phyloP scores from a whole-genome alignment of 1,140 invertebrate species.

The Chironomus tepperi region DNA sequence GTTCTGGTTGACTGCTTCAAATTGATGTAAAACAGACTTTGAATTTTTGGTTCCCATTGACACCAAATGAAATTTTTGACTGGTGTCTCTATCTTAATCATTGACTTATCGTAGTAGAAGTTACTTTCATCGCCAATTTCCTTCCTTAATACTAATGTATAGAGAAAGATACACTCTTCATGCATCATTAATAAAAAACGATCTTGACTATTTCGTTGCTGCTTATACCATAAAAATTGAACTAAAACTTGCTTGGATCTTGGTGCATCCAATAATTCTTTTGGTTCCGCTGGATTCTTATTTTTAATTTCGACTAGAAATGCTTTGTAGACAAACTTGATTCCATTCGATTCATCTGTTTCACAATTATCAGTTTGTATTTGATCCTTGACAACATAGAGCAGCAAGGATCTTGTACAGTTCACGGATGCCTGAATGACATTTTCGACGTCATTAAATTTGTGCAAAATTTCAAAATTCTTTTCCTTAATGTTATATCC shows the following conservation, averaged over 20 bases:
- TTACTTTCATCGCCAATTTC: slow-evolving; percentile 41
- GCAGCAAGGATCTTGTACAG: slow-evolving; percentile 51
- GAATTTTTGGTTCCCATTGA: slow-evolving; percentile 62
- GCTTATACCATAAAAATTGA: slow-evolving; percentile 67
- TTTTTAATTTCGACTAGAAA: slow-evolving; percentile 51
- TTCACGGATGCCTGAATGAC: slow-evolving; percentile 72
- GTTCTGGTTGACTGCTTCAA: slow-evolving; percentile 55
- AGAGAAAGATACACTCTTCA: slow-evolving; percentile 54
- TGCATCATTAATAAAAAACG: slow-evolving; percentile 68
- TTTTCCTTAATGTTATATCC: slow-evolving; percentile 47
- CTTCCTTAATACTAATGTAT: slow-evolving; percentile 33
- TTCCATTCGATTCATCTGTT: slow-evolving; percentile 27
- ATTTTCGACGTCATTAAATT: slow-evolving; percentile 52
- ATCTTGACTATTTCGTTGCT: slow-evolving; percentile 49
- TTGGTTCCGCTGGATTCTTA: slow-evolving; percentile 41
- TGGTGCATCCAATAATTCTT: slow-evolving; percentile 46
- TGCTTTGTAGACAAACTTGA: slow-evolving; percentile 44
- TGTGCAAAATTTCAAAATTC: slow-evolving; percentile 49
- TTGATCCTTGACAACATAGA: slow-evolving; percentile 51
- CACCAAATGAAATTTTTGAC: slow-evolving; percentile 70
- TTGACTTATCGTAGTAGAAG: slow-evolving; percentile 44
- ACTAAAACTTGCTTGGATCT: slow-evolving; percentile 59
- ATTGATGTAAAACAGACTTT: slow-evolving; percentile 71
- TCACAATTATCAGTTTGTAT: slow-evolving; percentile 28
- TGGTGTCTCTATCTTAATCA: slow-evolving; percentile 51